A percentile compares a stretch with the other conserved stretches of the same genome.
Evolutionary conservation across 2,113 vertebrate genomes (phyloP).

Genomic region (Astur gentilis): DNA sequence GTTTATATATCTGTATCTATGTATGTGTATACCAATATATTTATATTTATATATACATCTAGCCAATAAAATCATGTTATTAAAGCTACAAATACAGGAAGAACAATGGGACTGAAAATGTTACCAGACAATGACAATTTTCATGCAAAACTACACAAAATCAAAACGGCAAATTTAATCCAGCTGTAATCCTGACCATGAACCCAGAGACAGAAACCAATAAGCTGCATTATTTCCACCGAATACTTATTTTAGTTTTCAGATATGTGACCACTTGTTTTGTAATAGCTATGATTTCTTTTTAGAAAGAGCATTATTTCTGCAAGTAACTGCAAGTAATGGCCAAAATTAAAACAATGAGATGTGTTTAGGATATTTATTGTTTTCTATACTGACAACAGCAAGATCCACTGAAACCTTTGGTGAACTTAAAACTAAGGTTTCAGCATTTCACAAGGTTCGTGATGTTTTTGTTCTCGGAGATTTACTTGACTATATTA

Average conservation of each 20-base stretch:
- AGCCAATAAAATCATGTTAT: neutral
- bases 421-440: slow-evolving; percentile 21
- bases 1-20: neutral
- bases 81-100: neutral
- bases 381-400: neutral
- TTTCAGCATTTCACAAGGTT: neutral
- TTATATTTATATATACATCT: neutral
- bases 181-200: neutral
- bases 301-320: neutral
- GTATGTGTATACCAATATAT: neutral
- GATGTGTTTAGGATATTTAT: neutral
- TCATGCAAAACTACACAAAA: neutral
- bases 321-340: neutral
- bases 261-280: neutral
- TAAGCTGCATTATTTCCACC: neutral
- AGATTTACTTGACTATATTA: slow-evolving; percentile 1
- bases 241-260: neutral
- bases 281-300: neutral
- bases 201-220: neutral
- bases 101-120: neutral
- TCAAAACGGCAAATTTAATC: neutral
- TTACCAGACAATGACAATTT: neutral
- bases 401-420: neutral
- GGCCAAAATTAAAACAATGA: neutral
- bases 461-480: neutral